A percentile compares a stretch with the other conserved stretches of the same genome.
These are phyloP conservation scores for Brachionus sp. DNA, from an alignment of 1,140 invertebrate genomes.

Conservation along the genomic window DNA sequence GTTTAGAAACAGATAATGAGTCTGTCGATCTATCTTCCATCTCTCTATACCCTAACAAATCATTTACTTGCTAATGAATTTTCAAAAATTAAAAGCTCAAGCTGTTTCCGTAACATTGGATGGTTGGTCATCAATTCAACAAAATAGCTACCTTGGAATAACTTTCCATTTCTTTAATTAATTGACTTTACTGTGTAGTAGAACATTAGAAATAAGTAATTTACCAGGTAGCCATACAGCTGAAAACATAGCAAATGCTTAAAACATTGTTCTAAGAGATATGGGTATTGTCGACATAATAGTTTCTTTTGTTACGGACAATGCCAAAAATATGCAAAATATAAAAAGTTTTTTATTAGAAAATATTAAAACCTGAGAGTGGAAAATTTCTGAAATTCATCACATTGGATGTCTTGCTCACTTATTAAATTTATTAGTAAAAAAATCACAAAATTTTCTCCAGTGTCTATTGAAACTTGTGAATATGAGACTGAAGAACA, in stretches of 20 bases:
- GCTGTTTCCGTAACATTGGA: neutral
- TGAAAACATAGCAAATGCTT: neutral
- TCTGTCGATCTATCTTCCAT: neutral
- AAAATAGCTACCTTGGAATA: neutral
- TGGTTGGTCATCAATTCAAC: neutral
- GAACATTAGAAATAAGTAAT: too few relatives aligned
- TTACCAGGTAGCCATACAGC: too few relatives aligned
- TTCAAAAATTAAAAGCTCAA: neutral
- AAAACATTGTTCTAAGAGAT: neutral
- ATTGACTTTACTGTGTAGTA: neutral
- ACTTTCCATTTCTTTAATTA: neutral
- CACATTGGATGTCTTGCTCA: neutral
- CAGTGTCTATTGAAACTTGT: too few relatives aligned
- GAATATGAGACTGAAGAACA: too few relatives aligned
- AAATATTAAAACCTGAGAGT: neutral
- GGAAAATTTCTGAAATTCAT: neutral
- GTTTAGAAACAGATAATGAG: neutral
- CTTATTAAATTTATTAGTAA: too few relatives aligned
- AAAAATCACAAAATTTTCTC: too few relatives aligned
- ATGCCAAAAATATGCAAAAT: neutral
- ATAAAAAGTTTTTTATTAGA: neutral
- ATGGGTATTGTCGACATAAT: neutral
- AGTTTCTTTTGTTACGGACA: neutral
- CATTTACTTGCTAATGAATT: too few relatives aligned
- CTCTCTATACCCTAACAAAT: neutral